Evolutionary conservation across 2,797 vertebrate species (phyloP).

Genomic region (Uromys caudimaculatus): DNA sequence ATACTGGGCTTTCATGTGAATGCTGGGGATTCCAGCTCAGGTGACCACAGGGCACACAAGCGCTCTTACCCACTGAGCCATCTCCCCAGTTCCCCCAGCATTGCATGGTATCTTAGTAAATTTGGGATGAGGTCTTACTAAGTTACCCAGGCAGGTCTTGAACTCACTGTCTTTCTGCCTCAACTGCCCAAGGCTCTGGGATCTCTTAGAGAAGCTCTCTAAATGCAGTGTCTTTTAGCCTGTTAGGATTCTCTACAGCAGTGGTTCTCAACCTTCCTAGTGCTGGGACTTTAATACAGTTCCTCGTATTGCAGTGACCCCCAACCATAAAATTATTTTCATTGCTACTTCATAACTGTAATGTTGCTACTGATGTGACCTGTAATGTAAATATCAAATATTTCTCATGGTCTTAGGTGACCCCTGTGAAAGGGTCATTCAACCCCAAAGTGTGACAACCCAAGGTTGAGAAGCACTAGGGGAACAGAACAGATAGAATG

Average conservation of each 20-base stretch:
- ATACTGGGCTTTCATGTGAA: not conserved
- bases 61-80: not conserved
- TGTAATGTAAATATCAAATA: not conserved
- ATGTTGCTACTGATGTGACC: not conserved
- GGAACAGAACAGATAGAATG: not conserved
- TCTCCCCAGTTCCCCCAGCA: no score
- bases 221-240: not conserved
- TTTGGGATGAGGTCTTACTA: not conserved
- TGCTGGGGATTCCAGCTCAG: not conserved
- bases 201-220: not conserved
- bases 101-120: not conserved
- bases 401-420: not conserved
- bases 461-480: not conserved
- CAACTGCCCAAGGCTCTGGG: not conserved
- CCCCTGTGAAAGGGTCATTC: not conserved
- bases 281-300: not conserved
- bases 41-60: not conserved
- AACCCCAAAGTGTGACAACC: not conserved
- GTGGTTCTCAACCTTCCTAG: not conserved
- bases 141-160: not conserved
- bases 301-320: not conserved
- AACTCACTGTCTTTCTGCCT: not conserved
- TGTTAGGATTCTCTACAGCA: not conserved
- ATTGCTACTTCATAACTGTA: not conserved
- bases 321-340: not conserved